phyloP scores from a whole-genome alignment of 2,113 vertebrate species.

The Apodemus sylvaticus region DNA sequence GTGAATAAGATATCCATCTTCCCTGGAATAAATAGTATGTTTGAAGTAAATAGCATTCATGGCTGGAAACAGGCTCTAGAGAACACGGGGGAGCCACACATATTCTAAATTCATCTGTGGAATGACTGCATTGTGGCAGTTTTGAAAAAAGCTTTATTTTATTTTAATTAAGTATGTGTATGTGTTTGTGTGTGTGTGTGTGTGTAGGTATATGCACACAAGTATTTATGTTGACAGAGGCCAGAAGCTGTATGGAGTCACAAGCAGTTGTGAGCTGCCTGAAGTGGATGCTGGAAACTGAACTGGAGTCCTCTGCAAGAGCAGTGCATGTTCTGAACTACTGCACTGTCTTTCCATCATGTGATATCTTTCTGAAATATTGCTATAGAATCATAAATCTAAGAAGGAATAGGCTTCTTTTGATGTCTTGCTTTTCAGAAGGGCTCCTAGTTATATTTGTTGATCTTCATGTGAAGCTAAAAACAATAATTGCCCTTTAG shows the following conservation, averaged over 20 bases:
- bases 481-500: background rate
- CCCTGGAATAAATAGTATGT: conserved; percentile 5
- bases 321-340: background rate
- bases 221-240: background rate
- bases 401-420: background rate
- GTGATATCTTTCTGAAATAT: background rate
- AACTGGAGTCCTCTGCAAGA: background rate
- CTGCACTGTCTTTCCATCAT: background rate
- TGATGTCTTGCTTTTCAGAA: conserved; percentile 41
- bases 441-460: background rate
- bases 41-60: conserved; percentile 1
- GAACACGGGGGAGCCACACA: background rate
- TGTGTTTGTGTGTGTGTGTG: background rate
- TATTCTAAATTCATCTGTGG: background rate
- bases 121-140: background rate
- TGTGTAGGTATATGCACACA: rapidly evolving
- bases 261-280: too few species aligned
- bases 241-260: background rate
- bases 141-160: background rate
- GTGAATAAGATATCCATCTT: background rate
- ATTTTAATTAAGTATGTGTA: background rate
- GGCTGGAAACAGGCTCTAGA: background rate
- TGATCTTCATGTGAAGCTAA: background rate
- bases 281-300: background rate
- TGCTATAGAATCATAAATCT: background rate